Conservation (phyloP, 2,888 invertebrate genomes). For the Carabus problematicus region DNA sequence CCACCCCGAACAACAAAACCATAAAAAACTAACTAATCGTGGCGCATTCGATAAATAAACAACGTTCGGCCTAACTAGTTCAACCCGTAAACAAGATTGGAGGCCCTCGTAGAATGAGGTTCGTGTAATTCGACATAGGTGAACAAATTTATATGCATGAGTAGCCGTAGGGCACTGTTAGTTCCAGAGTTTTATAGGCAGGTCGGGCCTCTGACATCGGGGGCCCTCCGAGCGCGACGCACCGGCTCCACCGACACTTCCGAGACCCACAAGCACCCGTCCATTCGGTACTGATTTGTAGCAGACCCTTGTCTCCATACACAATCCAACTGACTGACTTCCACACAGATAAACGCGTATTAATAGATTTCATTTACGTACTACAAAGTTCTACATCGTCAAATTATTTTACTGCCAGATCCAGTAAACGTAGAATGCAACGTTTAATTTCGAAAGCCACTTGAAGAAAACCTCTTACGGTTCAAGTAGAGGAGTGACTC, state of each 20-base stretch:
- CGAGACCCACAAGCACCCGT: slow-evolving; percentile 5
- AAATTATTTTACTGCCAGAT: too few species aligned
- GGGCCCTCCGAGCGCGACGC: slow-evolving; percentile 11
- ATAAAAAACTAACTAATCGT: slow-evolving; percentile 12
- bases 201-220: not conserved
- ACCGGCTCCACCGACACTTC: slow-evolving; percentile 25
- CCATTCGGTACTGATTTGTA: not conserved
- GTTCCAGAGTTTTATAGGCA: slow-evolving; percentile 51
- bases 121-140: slow-evolving; percentile 47
- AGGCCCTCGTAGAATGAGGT: slow-evolving; percentile 41
- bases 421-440: too few species aligned
- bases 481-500: too few species aligned
- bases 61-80: slow-evolving; percentile 49
- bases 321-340: too few species aligned
- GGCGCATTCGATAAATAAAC: slow-evolving; percentile 34
- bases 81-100: slow-evolving; percentile 51
- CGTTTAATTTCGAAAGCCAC: too few species aligned
- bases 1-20: slow-evolving; percentile 32
- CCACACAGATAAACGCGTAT: too few species aligned
- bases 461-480: too few species aligned
- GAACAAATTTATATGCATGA: slow-evolving; percentile 57
- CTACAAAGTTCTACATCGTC: too few species aligned
- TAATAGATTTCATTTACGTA: too few species aligned
- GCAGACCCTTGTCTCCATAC: not conserved
- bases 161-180: slow-evolving; percentile 53